Base-by-base conservation (phyloP, 2,797 vertebrate species). In the Amazonetta brasiliensis region DNA sequence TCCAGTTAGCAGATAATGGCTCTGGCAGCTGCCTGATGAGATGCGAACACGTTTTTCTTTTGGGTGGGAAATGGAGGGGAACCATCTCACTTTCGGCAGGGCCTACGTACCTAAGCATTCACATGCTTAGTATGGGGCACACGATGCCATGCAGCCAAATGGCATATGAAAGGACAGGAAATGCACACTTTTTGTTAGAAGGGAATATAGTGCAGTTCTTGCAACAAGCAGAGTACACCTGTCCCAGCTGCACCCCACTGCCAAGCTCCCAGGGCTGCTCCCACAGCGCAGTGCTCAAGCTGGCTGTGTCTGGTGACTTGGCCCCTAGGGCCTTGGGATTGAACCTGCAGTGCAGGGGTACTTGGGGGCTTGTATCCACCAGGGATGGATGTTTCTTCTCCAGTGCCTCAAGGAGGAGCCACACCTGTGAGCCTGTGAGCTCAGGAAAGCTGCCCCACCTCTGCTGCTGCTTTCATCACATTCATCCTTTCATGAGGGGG, bases 21-120 rank as follows among this genome's bases (percentile, higher is more conserved):
- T 26, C 48, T 22, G 39, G 59, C 54, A 67, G 23, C 1, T 3
- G 46, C 55, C 50, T 12, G 35, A 62, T 54, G 59, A 78, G 55
- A 6, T 18, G 43, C 72, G 43, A 82, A 55, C 17, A 17, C 26
- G 25, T 48, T 54, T 1, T 41, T 81, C 11, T 17, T 72, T 66
- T 33, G 33, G 15, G 31, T 74, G 55, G 90, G 73, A 55, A 59
- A 59, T 1, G 6, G 33, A 15, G 39, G 9, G 39, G 60, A 41
- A 23, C 1, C 1, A 28, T 22, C 46, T 43, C 0, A 0, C 35
- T 33, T 2, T 28, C 6, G 21, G 22, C 12, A 7, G 4, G 39
- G 35, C 62, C 62, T 18, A 12, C 0, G 4, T 30, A 69, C 60
- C 62, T 56, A 8, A 21, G 54, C 43, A 7, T 43, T 69, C 41